These are phyloP conservation scores for Pelecanoides urinatrix DNA, from an alignment of 2,113 vertebrate genomes.

Conservation along the genomic window DNA sequence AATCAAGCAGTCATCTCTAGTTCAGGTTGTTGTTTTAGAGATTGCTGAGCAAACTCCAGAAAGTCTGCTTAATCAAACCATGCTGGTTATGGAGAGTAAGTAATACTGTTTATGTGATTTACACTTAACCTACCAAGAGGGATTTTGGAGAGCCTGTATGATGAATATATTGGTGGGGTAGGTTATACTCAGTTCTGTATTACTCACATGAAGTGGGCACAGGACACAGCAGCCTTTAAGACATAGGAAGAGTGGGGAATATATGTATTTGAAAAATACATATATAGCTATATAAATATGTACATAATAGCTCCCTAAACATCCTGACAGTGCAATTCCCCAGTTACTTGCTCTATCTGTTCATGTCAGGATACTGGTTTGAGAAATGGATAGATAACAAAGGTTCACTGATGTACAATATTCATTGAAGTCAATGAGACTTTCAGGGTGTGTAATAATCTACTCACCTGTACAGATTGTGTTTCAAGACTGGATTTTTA, in stretches of 20 bases:
- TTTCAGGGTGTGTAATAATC: not conserved
- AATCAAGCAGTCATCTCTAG: constrained; percentile 28
- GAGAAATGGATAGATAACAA: not conserved
- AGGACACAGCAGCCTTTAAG: not conserved
- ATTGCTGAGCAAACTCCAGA: constrained; percentile 78
- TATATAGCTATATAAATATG: not conserved
- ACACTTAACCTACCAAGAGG: not conserved
- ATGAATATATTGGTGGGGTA: not conserved
- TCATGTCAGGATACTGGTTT: not conserved
- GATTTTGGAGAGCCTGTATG: not conserved
- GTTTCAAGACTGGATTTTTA: not conserved
- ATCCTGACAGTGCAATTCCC: not conserved
- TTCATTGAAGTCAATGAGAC: not conserved
- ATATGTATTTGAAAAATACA: not conserved
- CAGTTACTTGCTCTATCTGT: not conserved
- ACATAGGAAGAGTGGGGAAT: not conserved
- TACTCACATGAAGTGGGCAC: not conserved
- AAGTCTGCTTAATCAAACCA: constrained; percentile 76
- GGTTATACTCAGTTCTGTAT: not conserved
- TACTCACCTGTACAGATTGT: not conserved
- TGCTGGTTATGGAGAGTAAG: constrained; percentile 87
- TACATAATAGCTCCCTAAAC: not conserved
- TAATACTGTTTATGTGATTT: not conserved
- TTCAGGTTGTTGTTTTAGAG: constrained; percentile 72
- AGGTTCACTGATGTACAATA: not conserved